Conservation (phyloP, 2,888 invertebrate species). For the Chrysotoxum bicinctum region DNA sequence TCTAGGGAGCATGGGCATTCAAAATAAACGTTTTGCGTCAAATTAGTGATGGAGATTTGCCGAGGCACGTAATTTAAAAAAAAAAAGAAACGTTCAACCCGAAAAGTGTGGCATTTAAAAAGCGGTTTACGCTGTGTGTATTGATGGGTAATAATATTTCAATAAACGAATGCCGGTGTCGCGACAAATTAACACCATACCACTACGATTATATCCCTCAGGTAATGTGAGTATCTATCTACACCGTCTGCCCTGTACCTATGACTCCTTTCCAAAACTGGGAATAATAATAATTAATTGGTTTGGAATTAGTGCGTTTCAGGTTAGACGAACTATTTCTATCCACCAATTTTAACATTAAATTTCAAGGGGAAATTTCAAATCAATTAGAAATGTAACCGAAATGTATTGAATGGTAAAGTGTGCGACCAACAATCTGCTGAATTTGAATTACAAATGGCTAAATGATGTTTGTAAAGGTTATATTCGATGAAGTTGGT, state of each 20-base stretch:
- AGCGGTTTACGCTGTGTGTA: slow-evolving; percentile 5
- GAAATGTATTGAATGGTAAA: not conserved
- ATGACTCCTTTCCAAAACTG: not conserved
- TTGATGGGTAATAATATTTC: not conserved
- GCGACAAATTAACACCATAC: slow-evolving; percentile 9
- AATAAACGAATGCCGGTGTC: not conserved
- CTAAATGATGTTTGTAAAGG: not conserved
- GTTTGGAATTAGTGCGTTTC: slow-evolving; percentile 56
- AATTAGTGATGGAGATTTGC: slow-evolving; percentile 60
- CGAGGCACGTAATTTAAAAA: slow-evolving; percentile 25
- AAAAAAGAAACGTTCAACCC: slow-evolving; percentile 5
- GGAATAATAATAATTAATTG: slow-evolving; percentile 50
- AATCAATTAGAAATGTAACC: slow-evolving; percentile 8
- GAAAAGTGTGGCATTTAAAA: slow-evolving; percentile 58
- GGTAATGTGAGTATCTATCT: not conserved
- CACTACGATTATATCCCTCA: not conserved
- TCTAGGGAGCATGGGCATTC: slow-evolving; percentile 3
- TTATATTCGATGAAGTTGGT: not conserved
- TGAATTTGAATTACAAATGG: not conserved
- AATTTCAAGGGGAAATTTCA: not conserved
- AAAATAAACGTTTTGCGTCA: slow-evolving; percentile 50
- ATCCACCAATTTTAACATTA: not conserved
- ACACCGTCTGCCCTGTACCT: too few species aligned
- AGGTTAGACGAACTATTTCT: not conserved
- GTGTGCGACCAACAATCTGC: not conserved